Conservation (phyloP, 1,140 invertebrate genomes). For the Musca domestica region DNA sequence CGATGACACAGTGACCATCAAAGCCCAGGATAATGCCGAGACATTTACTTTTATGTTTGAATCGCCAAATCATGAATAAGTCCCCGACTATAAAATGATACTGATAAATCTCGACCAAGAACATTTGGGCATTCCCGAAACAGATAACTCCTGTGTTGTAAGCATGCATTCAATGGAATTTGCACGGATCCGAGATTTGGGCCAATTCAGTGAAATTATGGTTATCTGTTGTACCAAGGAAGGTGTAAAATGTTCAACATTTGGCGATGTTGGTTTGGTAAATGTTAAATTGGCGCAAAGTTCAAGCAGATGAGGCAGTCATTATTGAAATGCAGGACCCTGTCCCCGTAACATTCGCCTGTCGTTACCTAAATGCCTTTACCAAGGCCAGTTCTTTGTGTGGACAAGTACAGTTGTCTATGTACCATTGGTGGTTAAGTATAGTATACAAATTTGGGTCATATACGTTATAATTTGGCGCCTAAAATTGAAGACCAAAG, state of each 20-base stretch:
- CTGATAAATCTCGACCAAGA: conserved; percentile 98
- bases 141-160: conserved; percentile 93
- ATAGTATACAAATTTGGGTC: conserved; percentile 92
- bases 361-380: conserved; percentile 95
- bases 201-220: conserved; percentile 96
- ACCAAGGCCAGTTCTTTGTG: conserved; percentile 91
- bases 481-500: conserved; percentile 88
- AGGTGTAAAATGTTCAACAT: too few relatives aligned
- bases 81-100: conserved; percentile 99
- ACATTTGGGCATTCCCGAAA: conserved; percentile 98
- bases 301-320: conserved; percentile 85
- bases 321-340: too few relatives aligned
- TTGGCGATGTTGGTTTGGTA: conserved; percentile 92
- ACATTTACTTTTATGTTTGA: too few relatives aligned
- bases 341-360: too few relatives aligned
- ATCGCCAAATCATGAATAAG: conserved; percentile 87
- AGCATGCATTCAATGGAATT: conserved; percentile 95
- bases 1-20: conserved; percentile 94
- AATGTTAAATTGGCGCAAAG: conserved; percentile 94
- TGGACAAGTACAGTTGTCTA: conserved; percentile 80
- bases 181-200: conserved; percentile 91
- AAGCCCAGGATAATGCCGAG: conserved; percentile 94
- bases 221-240: too few relatives aligned
- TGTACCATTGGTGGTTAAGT: conserved; percentile 96
- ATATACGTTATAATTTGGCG: too few relatives aligned